These are phyloP conservation scores for Amphiduros pacificus DNA, from an alignment of 2,888 invertebrate species.

Conservation along the genomic window DNA sequence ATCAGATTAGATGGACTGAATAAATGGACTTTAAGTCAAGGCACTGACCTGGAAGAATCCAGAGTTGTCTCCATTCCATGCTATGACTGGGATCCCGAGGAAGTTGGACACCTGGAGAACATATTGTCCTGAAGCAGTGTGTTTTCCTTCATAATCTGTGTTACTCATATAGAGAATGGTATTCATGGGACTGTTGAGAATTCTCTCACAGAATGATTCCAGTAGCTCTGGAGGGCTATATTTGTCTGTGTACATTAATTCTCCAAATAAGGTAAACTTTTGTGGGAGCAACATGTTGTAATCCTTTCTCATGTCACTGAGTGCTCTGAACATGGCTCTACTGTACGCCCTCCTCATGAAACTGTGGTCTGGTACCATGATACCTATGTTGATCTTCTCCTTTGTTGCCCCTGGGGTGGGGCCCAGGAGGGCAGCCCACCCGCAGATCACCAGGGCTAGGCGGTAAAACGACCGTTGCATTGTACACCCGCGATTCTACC, in stretches of 20 bases:
- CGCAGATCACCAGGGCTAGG: no score
- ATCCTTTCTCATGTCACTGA: neutral
- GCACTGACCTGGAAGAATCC: slow-evolving; percentile 54
- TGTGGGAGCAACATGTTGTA: neutral
- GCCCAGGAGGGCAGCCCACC: neutral
- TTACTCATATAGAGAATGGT: slow-evolving; percentile 89
- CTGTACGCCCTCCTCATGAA: neutral
- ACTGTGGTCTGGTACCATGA: slow-evolving; percentile 6
- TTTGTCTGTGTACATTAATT: neutral
- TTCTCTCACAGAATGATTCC: slow-evolving; percentile 42
- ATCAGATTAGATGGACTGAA: no score
- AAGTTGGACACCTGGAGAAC: slow-evolving; percentile 91
- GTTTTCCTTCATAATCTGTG: slow-evolving; percentile 72
- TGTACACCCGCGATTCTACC: no score
- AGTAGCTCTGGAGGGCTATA: slow-evolving; percentile 43
- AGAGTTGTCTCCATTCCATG: slow-evolving; percentile 97
- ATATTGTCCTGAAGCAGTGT: slow-evolving; percentile 91
- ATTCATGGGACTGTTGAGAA: slow-evolving; percentile 41
- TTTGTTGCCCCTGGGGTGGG: neutral
- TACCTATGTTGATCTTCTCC: neutral
- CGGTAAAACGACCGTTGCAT: no score
- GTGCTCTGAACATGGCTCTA: neutral
- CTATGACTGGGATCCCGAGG: slow-evolving; percentile 92
- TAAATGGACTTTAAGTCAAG: no score
- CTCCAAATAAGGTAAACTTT: neutral